Conservation (phyloP, 2,113 vertebrate species). For the Rhinolophus sinicus region DNA sequence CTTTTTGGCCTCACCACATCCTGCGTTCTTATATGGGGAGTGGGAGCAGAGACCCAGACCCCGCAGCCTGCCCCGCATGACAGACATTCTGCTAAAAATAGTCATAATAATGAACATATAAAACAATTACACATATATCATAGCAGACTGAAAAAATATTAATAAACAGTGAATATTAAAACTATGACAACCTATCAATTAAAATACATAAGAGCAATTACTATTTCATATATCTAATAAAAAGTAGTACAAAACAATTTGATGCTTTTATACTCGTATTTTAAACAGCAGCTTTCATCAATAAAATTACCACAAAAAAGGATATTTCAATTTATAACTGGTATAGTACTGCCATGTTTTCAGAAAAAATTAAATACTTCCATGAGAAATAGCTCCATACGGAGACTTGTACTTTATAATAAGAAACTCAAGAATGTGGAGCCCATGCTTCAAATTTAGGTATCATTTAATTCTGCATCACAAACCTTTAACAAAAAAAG, state of each 20-base stretch:
- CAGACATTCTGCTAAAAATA: not conserved
- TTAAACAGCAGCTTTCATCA: not conserved
- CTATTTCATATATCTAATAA: not conserved
- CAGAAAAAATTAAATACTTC: not conserved
- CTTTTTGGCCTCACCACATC: no score
- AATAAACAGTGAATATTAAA: conserved; percentile 16
- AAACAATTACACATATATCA: not conserved
- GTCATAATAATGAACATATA: not conserved
- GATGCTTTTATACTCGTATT: not conserved
- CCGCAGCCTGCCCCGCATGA: no score
- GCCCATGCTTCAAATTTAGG: not conserved
- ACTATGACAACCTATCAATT: not conserved
- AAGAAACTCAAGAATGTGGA: not conserved
- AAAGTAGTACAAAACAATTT: not conserved
- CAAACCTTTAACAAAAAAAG: not conserved
- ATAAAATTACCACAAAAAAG: conserved; percentile 39
- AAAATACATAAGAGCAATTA: not conserved
- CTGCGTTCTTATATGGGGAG: no score
- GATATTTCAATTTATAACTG: conserved; percentile 9
- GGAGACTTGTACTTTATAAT: not conserved
- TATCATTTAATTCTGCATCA: not conserved
- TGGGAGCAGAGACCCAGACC: no score
- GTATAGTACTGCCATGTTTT: not conserved
- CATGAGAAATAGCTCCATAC: rapidly evolving
- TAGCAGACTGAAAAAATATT: not conserved